Percentiles rank a stretch among this genome's conserved stretches.
These are phyloP conservation scores for Apantesis nais DNA, from an alignment of 2,888 invertebrate species.

Conservation along the genomic window DNA sequence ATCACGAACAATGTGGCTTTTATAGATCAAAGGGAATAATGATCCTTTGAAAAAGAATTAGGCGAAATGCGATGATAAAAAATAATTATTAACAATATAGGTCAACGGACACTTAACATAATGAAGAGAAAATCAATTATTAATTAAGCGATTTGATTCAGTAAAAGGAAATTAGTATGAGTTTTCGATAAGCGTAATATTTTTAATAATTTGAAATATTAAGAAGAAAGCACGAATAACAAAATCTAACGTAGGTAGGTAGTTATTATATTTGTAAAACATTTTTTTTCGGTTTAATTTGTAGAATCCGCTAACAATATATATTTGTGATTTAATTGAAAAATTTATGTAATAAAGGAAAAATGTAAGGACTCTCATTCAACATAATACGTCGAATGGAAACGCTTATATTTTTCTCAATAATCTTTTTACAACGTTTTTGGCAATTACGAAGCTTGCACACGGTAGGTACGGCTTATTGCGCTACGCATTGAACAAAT, in stretches of 20 bases:
- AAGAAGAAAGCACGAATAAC: not conserved
- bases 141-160: conserved; percentile 5
- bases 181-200: not conserved
- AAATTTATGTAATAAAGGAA: no score
- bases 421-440: no score
- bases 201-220: not conserved
- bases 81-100: conserved; percentile 44
- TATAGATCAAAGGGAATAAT: conserved; percentile 54
- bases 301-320: no score
- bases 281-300: not conserved
- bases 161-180: not conserved
- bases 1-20: conserved; percentile 50
- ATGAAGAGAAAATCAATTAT: conserved; percentile 26
- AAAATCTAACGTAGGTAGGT: not conserved
- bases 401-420: no score
- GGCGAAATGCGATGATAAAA: conserved; percentile 46
- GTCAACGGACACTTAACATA: conserved; percentile 22
- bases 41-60: conserved; percentile 48
- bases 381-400: no score
- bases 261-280: no score
- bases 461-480: no score
- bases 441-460: no score
- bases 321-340: no score
- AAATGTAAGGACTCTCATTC: no score
- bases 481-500: no score